Percentiles rank a stretch among this genome's conserved stretches.
These are phyloP conservation scores for Mormyrus hasselquistii DNA, from an alignment of 2,797 vertebrate species.

Conservation along the genomic window DNA sequence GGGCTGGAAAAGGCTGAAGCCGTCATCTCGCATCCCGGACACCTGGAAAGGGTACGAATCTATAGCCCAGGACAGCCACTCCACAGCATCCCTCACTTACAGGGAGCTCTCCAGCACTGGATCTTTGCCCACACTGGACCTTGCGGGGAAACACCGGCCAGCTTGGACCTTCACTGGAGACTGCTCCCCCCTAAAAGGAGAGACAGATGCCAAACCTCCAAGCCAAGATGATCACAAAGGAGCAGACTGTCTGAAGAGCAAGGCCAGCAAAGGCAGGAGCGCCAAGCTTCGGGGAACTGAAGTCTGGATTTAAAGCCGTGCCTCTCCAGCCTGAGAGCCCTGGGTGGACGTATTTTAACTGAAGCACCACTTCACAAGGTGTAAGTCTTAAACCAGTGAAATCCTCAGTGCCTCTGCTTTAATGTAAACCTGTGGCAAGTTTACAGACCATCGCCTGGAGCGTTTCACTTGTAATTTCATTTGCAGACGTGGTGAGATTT, in stretches of 20 bases:
- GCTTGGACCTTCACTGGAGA: slow-evolving; percentile 56
- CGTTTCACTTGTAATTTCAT: background rate
- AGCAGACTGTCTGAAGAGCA: slow-evolving; percentile 37
- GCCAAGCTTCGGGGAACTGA: slow-evolving; percentile 56
- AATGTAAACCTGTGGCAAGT: background rate
- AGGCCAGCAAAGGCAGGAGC: slow-evolving; percentile 33
- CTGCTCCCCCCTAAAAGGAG: slow-evolving; percentile 35
- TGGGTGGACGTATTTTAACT: background rate
- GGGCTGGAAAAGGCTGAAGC: slow-evolving; percentile 72
- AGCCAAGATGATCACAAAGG: slow-evolving; percentile 30
- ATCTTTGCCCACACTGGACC: slow-evolving; percentile 57
- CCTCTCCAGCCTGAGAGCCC: background rate
- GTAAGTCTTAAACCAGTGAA: slow-evolving; percentile 34
- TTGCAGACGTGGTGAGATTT: background rate
- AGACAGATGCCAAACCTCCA: slow-evolving; percentile 26
- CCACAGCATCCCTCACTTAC: slow-evolving; percentile 43
- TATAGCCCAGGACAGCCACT: slow-evolving; percentile 44
- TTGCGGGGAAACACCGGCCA: slow-evolving; percentile 55
- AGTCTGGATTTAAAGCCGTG: slow-evolving; percentile 57
- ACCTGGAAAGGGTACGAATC: slow-evolving; percentile 51
- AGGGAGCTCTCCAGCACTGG: slow-evolving; percentile 53
- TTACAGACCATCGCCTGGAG: background rate
- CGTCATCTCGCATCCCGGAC: slow-evolving; percentile 28
- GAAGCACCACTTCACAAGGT: background rate
- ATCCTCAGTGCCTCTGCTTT: background rate